Evolutionary conservation across 2,797 vertebrate genomes (phyloP), one percentile per base, ranked within the genome.

Genomic region (Neosalanx taihuensis): DNA sequence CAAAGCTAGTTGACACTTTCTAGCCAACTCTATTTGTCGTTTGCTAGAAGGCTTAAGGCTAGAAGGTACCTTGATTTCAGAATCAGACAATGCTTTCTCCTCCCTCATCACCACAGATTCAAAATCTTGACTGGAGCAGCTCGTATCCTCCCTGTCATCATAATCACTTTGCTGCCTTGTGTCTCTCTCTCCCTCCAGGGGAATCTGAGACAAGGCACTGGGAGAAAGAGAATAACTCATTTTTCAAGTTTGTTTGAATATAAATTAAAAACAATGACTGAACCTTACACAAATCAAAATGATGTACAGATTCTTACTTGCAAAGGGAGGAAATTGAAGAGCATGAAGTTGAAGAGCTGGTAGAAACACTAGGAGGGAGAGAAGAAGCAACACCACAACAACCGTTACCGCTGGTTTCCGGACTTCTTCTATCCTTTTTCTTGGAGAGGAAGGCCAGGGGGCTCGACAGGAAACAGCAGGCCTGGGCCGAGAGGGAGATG

Each of bases 41-140:
- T 53, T 5, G n/a, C 7, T 3, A 1, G 23, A 26, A 26, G 3
- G 10, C 41, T 12, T 46, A 46, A 46, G 41, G 9, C 13, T 3
- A 2, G 41, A 9, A 46, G 41, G 0, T 88, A 95, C 95, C 93
- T 94, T 96, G 64, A 93, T 90, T 79, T 94, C 92, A 2, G 90
- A 90, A 69, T 94, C 92, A 9, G 94, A 93, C 77, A 93, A 79
- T 69, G 93, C 89, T 73, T 93, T 92, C 72, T 94, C 92, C 15
- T 92, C 93, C n/a, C 87, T 86, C 33, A 89, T 13, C 1, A 29
- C 82, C 0, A 71, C 62, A 6, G 90, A 87, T 49, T 89, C 86
- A 59, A 84, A 88, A 72, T 90, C 85, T n/a, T 83, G 88, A 71
- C 85, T 82, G 72, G 89, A 90, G 4, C 82, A 88, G 60, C 83